Evolutionary conservation across 2,113 vertebrate genomes (phyloP), one percentile per base, ranked within the genome.

Genomic region (Alectura lathami): DNA sequence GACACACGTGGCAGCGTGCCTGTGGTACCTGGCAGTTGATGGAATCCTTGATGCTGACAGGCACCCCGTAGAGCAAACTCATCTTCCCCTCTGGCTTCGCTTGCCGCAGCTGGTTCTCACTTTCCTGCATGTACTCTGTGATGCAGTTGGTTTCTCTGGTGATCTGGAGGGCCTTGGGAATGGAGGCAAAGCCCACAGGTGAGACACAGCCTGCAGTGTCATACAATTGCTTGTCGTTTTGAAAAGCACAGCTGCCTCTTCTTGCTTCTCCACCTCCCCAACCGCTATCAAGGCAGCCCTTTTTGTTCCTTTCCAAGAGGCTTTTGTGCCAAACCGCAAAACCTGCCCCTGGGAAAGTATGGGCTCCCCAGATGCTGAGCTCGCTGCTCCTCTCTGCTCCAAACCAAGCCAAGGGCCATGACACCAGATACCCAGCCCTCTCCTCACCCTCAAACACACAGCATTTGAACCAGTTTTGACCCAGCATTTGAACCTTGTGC

Each of bases 21-120:
- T 43, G 43, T 0, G 2, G 22, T 97, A 99, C 98, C 98, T 99
- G 96, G 82, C 94, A 97, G 23, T 69, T 16, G 6, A 98, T 10
- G 75, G 98, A 98, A 13, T 99, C 98, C 91, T 99, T 99, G 91
- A 99, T 96, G 96, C 98, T 99, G 75, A 99, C 83, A 36, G 98
- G 98, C 66, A 99, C 96, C 40, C 95, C 96, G 1, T 95, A 96
- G n/a, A 97, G 95, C 86, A 97, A 91, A 32, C 94, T 93, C 4
- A 0, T 96, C 97, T 34, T 98, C 97, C 86, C 97, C 3, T 74
- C 29, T 51, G 63, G 77, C 50, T 87, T 93, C 0, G 83, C 20
- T 22, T 93, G 94, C 90, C 63, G 96, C 36, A 98, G 26, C 77
- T 98, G 98, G 16, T 83, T 94, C 64, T 98, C 95, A 0, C 98